These are phyloP conservation scores for Heliocidaris erythrogramma DNA, from an alignment of 35 echinoderm and acorn worm species.

Conservation along the genomic window DNA sequence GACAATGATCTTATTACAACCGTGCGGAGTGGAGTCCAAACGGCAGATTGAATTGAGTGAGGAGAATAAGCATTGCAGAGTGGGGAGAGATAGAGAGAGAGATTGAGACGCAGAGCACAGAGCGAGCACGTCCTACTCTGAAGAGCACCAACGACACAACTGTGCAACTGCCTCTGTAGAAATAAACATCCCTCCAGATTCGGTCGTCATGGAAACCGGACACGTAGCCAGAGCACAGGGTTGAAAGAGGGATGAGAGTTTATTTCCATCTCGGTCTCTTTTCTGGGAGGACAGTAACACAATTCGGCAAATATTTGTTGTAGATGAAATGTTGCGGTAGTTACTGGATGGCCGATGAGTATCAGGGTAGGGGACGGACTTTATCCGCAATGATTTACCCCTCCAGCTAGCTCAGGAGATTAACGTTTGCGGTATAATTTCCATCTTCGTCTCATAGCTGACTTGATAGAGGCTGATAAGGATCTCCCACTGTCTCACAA, in stretches of 20 bases:
- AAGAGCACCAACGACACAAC: background rate
- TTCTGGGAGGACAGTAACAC: background rate
- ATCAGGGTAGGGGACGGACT: background rate
- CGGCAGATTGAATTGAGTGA: background rate
- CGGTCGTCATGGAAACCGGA: background rate
- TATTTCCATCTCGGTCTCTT: background rate
- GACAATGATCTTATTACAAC: constrained; percentile 11
- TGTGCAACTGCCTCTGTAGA: background rate
- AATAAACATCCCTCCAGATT: constrained; percentile 11
- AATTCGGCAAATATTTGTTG: background rate
- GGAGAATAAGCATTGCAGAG: background rate
- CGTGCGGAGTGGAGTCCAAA: background rate
- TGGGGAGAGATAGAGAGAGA: background rate
- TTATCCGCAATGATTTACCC: background rate
- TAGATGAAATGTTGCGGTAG: background rate
- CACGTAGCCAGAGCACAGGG: background rate
- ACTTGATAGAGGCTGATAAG: background rate
- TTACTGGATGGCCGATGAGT: background rate
- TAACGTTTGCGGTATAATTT: background rate
- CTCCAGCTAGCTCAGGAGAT: background rate
- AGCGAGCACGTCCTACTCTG: background rate
- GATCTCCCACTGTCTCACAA: no score
- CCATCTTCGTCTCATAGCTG: background rate
- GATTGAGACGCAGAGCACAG: background rate
- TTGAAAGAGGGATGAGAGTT: background rate